Evolutionary conservation across 2,888 invertebrate genomes (phyloP).

Genomic region (Tanypteryx hageni): DNA sequence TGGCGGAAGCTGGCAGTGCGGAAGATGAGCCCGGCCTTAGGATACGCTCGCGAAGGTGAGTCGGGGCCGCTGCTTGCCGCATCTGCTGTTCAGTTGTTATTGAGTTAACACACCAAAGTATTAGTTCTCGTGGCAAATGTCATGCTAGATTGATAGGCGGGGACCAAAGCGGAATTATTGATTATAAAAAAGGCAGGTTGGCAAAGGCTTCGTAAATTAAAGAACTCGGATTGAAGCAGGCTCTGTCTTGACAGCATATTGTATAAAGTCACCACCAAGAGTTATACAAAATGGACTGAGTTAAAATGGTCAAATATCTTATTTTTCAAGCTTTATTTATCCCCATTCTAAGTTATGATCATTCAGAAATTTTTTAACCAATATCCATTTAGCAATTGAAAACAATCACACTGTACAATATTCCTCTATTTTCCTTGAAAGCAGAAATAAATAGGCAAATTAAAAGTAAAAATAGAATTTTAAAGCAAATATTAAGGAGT

Average conservation of each 20-base stretch:
- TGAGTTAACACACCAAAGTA: conserved; percentile 54
- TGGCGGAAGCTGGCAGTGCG: conserved; percentile 80
- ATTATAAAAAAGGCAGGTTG: conserved; percentile 45
- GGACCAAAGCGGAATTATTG: conserved; percentile 18
- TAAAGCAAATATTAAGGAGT: neutral
- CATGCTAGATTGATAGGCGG: conserved; percentile 36
- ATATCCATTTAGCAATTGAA: neutral
- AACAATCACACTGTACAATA: too few species aligned
- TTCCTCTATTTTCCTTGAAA: neutral
- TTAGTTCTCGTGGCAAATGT: conserved; percentile 27
- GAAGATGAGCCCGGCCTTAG: conserved; percentile 86
- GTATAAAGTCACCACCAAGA: neutral
- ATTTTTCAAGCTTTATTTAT: too few species aligned
- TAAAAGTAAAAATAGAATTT: neutral
- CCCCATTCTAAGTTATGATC: too few species aligned
- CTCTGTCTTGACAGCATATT: neutral
- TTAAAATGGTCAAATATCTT: neutral
- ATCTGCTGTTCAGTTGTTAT: conserved; percentile 51
- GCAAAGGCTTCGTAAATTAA: neutral
- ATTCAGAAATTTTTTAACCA: neutral
- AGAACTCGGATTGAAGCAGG: neutral
- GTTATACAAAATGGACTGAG: neutral
- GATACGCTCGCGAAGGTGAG: conserved; percentile 76
- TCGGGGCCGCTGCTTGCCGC: conserved; percentile 41
- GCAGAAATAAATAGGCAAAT: neutral